Conservation (phyloP, 1,140 invertebrate genomes). For the Brachionus koreanus region DNA sequence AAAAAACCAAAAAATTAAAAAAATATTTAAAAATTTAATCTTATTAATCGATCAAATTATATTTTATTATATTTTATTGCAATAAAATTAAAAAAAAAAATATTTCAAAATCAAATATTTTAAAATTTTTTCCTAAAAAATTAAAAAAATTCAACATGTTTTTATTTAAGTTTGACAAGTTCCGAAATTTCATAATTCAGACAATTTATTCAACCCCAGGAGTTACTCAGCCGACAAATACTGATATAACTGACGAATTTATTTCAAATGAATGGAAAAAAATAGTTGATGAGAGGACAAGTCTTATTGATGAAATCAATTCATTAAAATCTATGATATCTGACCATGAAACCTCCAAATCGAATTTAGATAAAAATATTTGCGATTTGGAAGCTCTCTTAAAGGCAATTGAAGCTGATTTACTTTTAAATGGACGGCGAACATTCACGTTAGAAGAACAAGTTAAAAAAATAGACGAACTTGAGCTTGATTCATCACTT, state of each 20-base stretch:
- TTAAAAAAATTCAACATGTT: too few relatives aligned
- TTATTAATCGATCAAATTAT: too few relatives aligned
- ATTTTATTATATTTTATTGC: too few relatives aligned
- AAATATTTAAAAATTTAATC: too few relatives aligned
- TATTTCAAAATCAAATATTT: too few relatives aligned
- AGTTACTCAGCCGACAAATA: conserved; percentile 50
- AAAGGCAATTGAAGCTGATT: neutral
- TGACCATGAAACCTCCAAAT: neutral
- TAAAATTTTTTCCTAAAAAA: too few relatives aligned
- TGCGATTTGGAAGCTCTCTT: neutral
- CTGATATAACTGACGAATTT: conserved; percentile 48
- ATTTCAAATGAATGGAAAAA: conserved; percentile 49
- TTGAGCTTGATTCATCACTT: neutral
- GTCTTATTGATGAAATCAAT: neutral
- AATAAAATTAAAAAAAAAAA: too few relatives aligned
- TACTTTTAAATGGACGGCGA: neutral
- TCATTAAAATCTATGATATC: neutral
- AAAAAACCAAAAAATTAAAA: too few relatives aligned
- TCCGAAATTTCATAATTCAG: conserved; percentile 53
- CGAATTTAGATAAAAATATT: neutral
- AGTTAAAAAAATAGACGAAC: neutral
- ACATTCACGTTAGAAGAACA: neutral
- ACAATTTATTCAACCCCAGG: conserved; percentile 54
- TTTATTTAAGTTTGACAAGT: conserved; percentile 52
- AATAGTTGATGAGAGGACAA: conserved; percentile 48